Percentiles rank a stretch among this genome's conserved stretches.
phyloP scores from a whole-genome alignment of 2,797 vertebrate genomes.

The Xyrichtys novacula region DNA sequence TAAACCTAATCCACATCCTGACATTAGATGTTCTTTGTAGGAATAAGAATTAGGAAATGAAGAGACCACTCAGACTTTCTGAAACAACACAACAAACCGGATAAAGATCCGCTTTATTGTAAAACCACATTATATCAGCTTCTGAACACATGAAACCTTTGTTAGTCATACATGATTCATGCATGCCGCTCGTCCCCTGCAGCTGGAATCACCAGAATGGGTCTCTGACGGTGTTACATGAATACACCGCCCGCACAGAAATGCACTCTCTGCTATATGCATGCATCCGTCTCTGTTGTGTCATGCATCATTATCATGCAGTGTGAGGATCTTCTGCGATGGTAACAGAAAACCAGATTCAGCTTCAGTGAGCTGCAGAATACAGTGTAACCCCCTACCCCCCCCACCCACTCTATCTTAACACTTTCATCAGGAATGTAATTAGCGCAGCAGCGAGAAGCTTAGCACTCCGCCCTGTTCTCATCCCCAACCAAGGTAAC shows the following conservation, averaged over 20 bases:
- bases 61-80: too few relatives aligned
- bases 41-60: too few relatives aligned
- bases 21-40: too few relatives aligned
- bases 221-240: slow-evolving; percentile 37
- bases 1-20: too few relatives aligned
- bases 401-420: slow-evolving; percentile 53
- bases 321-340: slow-evolving; percentile 47
- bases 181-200: slow-evolving; percentile 20
- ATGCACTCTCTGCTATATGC: slow-evolving; percentile 2
- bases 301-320: slow-evolving; percentile 29
- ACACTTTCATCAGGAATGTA: slow-evolving; percentile 84
- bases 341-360: slow-evolving; percentile 42
- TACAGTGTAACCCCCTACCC: slow-evolving; percentile 29
- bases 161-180: slow-evolving; percentile 33
- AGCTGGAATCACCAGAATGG: slow-evolving; percentile 39
- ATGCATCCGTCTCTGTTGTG: slow-evolving; percentile 22
- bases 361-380: slow-evolving; percentile 38
- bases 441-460: slow-evolving; percentile 82
- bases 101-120: slow-evolving; percentile 4
- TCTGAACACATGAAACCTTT: slow-evolving; percentile 12
- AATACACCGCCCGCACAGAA: slow-evolving; percentile 21
- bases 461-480: slow-evolving; percentile 72
- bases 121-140: slow-evolving; percentile 7
- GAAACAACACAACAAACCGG: not conserved
- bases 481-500: slow-evolving; percentile 76